phyloP scores from a whole-genome alignment of 2,113 vertebrate species.

The Euleptes europaea region DNA sequence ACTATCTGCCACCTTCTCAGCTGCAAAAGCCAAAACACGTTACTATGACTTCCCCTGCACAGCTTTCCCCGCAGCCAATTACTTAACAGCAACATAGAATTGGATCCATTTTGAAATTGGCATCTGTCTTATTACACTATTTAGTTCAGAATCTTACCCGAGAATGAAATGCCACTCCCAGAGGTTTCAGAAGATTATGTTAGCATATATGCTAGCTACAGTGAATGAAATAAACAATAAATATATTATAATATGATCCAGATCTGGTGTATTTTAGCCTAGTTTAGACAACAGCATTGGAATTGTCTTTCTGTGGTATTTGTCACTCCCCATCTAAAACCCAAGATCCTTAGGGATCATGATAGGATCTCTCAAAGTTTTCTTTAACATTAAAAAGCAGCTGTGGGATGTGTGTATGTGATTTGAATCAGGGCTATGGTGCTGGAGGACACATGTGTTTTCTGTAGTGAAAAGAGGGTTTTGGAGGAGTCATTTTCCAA shows the following conservation, averaged over 20 bases:
- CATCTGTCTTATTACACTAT: constrained; percentile 47
- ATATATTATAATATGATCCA: constrained; percentile 42
- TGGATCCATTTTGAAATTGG: constrained; percentile 22
- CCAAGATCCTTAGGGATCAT: not conserved
- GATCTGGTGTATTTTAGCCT: constrained; percentile 36
- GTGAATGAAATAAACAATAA: constrained; percentile 47
- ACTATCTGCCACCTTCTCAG: constrained; percentile 31
- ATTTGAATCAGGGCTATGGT: too few species aligned
- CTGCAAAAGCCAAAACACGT: constrained; percentile 31
- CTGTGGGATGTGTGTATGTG: too few species aligned
- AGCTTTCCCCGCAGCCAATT: constrained; percentile 29
- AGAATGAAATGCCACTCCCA: constrained; percentile 57
- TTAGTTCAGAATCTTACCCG: constrained; percentile 55
- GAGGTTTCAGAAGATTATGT: constrained; percentile 53
- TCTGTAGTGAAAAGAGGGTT: too few species aligned
- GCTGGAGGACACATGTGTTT: too few species aligned
- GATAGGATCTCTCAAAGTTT: too few species aligned
- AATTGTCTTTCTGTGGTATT: constrained; percentile 39
- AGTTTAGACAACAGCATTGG: constrained; percentile 46
- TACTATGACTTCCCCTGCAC: constrained; percentile 21
- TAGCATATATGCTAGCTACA: constrained; percentile 50
- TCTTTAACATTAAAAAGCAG: too few species aligned
- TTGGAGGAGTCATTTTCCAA: not conserved
- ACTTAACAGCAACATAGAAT: constrained; percentile 41
- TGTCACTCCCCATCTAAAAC: constrained; percentile 37